A percentile compares a stretch with the other conserved stretches of the same genome.
Conservation (phyloP, 2,797 vertebrate species). For the Pipistrellus pygmaeus region DNA sequence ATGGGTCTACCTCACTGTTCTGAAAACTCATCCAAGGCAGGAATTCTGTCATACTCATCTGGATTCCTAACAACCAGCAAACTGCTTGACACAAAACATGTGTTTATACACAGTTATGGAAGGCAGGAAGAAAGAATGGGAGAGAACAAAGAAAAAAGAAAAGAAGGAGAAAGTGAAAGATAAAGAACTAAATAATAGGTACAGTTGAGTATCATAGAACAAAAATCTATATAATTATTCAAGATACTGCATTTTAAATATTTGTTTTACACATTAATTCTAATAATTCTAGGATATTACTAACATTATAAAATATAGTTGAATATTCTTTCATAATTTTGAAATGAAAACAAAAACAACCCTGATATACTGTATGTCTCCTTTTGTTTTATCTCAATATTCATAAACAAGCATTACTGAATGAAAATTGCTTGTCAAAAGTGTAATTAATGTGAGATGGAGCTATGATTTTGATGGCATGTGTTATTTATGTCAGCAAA, state of each 20-base stretch:
- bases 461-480: constrained; percentile 58
- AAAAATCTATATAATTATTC: constrained; percentile 30
- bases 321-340: constrained; percentile 21
- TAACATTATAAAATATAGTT: constrained; percentile 26
- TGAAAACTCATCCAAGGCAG: constrained; percentile 8
- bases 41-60: constrained; percentile 8
- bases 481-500: constrained; percentile 63
- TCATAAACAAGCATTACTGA: constrained; percentile 46
- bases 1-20: not conserved
- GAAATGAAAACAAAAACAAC: constrained; percentile 47
- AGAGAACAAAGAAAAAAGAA: not conserved
- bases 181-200: not conserved
- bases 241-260: constrained; percentile 22
- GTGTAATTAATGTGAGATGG: constrained; percentile 36
- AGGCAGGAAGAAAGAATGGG: not conserved
- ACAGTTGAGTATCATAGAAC: not conserved
- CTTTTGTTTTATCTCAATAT: constrained; percentile 45
- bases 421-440: constrained; percentile 72
- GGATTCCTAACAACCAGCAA: not conserved
- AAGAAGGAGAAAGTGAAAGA: not conserved
- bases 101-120: constrained; percentile 51
- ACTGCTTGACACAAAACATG: not conserved
- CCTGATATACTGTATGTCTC: not conserved
- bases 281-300: constrained; percentile 36
- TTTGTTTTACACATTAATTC: constrained; percentile 56